These are phyloP conservation scores for Heloderma charlesbogerti DNA, from an alignment of 2,113 vertebrate species.

Conservation along the genomic window DNA sequence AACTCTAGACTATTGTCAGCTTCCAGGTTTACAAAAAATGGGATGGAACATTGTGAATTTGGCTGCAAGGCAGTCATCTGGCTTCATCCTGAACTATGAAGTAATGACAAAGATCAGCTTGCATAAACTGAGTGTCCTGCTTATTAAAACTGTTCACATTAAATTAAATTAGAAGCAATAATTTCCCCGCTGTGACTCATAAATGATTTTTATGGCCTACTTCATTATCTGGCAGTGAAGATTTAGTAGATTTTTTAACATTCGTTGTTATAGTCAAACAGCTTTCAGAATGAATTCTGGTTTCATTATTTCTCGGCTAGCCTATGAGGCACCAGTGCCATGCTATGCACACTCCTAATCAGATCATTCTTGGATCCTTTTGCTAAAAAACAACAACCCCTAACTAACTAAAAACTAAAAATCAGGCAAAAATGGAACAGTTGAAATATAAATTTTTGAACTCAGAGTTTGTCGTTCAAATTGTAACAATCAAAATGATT, in stretches of 20 bases:
- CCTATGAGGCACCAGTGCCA: neutral
- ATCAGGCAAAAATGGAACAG: neutral
- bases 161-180: conserved; percentile 45
- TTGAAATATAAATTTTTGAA: neutral
- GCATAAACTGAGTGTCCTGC: neutral
- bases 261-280: fast-evolving
- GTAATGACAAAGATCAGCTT: neutral
- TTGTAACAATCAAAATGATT: neutral
- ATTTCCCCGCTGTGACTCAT: conserved; percentile 36
- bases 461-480: neutral
- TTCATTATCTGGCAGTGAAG: conserved; percentile 41
- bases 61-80: neutral
- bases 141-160: conserved; percentile 33
- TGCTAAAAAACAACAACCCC: too few relatives aligned
- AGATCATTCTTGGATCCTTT: neutral
- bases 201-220: conserved; percentile 43
- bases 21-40: neutral
- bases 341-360: neutral
- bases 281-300: conserved; percentile 30
- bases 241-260: conserved; percentile 46
- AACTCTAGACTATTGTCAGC: neutral
- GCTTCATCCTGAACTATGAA: neutral
- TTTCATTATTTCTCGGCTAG: neutral
- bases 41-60: neutral
- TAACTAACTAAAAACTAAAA: neutral